phyloP scores from a whole-genome alignment of 2,797 vertebrate species.

The Hypotaenidia okinawae region DNA sequence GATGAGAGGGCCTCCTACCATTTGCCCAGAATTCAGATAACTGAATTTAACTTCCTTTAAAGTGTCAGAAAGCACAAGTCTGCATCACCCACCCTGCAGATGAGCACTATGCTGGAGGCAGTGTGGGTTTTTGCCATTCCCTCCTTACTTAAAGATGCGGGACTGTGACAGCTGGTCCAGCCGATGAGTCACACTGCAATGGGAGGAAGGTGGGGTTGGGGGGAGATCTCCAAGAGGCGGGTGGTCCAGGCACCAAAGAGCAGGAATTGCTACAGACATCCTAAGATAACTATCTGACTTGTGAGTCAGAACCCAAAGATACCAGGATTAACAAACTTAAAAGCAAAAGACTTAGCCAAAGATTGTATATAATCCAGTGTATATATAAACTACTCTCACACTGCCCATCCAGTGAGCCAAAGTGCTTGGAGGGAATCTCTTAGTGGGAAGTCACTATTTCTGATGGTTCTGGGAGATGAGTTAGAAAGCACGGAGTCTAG shows the following conservation, averaged over 20 bases:
- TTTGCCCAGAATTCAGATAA: background rate
- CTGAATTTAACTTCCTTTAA: background rate
- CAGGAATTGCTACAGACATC: slow-evolving; percentile 31
- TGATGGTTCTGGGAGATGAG: background rate
- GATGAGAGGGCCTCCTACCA: background rate
- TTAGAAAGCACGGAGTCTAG: background rate
- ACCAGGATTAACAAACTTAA: slow-evolving; percentile 59
- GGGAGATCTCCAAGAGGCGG: background rate
- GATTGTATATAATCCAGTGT: slow-evolving; percentile 45
- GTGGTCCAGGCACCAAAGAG: slow-evolving; percentile 37
- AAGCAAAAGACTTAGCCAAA: slow-evolving; percentile 47
- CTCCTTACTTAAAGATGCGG: background rate
- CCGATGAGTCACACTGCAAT: rapidly evolving
- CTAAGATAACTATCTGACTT: slow-evolving; percentile 60
- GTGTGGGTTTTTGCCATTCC: background rate
- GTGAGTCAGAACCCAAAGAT: slow-evolving; percentile 50
- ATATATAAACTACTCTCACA: background rate
- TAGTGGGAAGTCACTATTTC: background rate
- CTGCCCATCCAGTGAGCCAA: background rate
- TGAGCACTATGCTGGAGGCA: background rate
- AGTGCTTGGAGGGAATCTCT: slow-evolving; percentile 7
- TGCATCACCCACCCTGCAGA: background rate
- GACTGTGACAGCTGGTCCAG: background rate
- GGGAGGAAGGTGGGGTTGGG: background rate
- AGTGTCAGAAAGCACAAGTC: background rate